Base-by-base conservation (phyloP, 2,888 invertebrate species). In the Allacma fusca region DNA sequence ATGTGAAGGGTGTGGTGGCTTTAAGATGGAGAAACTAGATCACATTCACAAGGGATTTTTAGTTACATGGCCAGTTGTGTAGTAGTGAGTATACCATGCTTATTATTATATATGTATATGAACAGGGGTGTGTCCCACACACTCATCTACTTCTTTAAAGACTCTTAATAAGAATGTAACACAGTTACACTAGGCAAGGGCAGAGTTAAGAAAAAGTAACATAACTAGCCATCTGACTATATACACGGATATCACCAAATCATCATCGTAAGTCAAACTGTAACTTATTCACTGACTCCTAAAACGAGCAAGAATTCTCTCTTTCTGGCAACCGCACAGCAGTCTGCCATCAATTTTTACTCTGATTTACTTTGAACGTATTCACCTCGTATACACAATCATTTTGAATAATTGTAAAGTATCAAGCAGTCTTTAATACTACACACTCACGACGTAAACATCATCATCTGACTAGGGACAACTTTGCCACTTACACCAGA, bases 21-120 rank as follows among this genome's bases (percentile, higher is more conserved):
- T 76, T 75, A 19, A 69, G 40, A 23, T 67, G 67, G 71, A 71
- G 76, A 76, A 76, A 76, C 76, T 76, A 76, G 76, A 76, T n/a
- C n/a, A n/a, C n/a, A n/a, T n/a, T 70, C 76, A 76, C 59, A 71
- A 76, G 68, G 68, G 44, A 40, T 73, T 19, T 34, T 40, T 5
- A 5, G 40, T 40, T n/a, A n/a, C n/a, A 40, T 40, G 21, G 19
- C 19, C 9, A 62, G 62, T 9, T 12, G 62, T 23, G 19, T 24
- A 62, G 62, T n/a, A n/a, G n/a, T n/a, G n/a, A n/a, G n/a, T n/a
- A n/a, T n/a, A n/a, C n/a, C n/a, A n/a, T n/a, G n/a, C n/a, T n/a
- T n/a, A n/a, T n/a, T n/a, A n/a, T n/a, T 40, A 13, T 40, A 40
- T 40, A 13, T 40, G 13, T 40, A 5, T 40, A 40, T 40, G 43